Base-by-base conservation (phyloP, 2,797 vertebrate species). In the Brotula barbata region DNA sequence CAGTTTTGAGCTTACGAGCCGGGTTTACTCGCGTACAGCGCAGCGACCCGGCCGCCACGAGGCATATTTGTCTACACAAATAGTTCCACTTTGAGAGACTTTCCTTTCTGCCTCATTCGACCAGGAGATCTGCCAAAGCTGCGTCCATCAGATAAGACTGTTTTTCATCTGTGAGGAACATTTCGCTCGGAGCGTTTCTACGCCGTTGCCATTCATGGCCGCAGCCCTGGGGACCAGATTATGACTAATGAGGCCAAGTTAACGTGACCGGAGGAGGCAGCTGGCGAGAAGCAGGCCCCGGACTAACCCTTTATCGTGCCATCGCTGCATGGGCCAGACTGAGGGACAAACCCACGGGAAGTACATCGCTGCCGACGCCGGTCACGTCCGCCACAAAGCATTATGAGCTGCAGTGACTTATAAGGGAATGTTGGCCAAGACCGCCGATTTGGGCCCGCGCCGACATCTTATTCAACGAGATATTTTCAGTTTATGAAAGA, bases 191-290 rank as follows among this genome's bases (percentile, higher is more conserved):
- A 68, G 82, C 68, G 50, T 65, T 81, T 78, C 67, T 78, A 57
- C 50, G 62, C 67, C 68, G 87, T 87, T 80, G 62, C 78, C 75
- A 73, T 87, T 87, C 55, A 81, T 82, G 80, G 62, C 58, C 25
- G 25, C n/a, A 8, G 60, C 89, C 82, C 89, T 42, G 33, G 87
- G 88, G 91, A 91, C 66, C 41, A 80, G 82, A 91, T 91, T 89
- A 86, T 86, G 73, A 85, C 84, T 90, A 90, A 90, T 91, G 87
- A 89, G 83, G 74, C 78, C 68, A 54, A 82, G 83, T 87, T 88
- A 90, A 90, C 68, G 28, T 85, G 87, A 88, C 85, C 80, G 43
- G 77, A 80, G 80, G 81, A 86, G 82, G 83, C 82, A 85, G 80
- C 75, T 86, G 81, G 82, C 54, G 49, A 84, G 78, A 73, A 86